Base-by-base conservation (phyloP, 2,113 vertebrate genomes). In the Antechinus stuartii region DNA sequence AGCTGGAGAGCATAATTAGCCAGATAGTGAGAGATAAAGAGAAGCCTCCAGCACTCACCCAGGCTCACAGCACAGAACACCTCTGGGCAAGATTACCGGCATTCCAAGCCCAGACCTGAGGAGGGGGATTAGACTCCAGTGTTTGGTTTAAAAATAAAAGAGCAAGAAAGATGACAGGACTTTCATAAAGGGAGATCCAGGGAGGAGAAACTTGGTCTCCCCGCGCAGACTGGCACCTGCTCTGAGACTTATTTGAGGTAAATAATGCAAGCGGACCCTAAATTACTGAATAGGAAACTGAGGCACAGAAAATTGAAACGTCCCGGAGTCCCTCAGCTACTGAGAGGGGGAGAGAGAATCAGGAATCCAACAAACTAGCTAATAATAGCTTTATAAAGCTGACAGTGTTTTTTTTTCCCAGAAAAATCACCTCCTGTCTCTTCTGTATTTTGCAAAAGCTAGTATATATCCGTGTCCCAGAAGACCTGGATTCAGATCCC, bases 1-100 rank as follows among this genome's bases (percentile, higher is more conserved):
- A 98, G 98, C 96, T 56, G 95, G 95, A 97, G 84, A 97, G 95
- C 91, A 95, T 97, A 97, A 98, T 97, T 96, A 96, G 96, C 68
- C 68, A 84, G 68, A 84, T 92, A 95, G 96, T 52, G 35, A 26
- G 96, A 92, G 30, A 98, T 93, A 98, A 97, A 97, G 98, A 96
- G 68, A 84, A 68, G 89, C 30, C 76, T 94, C 97, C 97, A 96
- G 97, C 97, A 95, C 14, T 91, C 22, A 0, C 24, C 25, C 25
- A 50, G 90, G 95, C 50, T 95, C 57, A 92, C 93, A 93, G 47
- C 90, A 96, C 2, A 94, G 90, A 97, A 94, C 61, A 14, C 16
- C 91, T 93, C 24, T 3, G 93, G 91, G 47, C 11, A 90, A 90
- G 90, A 53, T n/a, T 8, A 22, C 42, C 6, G 76, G 90, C 91